A percentile compares a stretch with the other conserved stretches of the same genome.
Evolutionary conservation across 2,113 vertebrate genomes (phyloP).

Genomic region (Cyprinus carpio): DNA sequence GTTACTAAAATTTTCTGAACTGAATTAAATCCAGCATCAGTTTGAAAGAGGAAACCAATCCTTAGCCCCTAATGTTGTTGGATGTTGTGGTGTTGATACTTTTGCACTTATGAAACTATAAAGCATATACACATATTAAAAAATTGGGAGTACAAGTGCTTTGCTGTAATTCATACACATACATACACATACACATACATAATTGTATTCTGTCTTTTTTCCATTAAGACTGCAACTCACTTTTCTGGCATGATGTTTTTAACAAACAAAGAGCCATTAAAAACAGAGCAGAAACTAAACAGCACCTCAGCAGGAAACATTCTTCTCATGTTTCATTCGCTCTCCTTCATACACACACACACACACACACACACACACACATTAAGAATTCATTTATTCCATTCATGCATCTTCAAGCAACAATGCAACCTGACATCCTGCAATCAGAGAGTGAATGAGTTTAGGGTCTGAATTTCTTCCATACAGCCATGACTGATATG

Average conservation of each 20-base stretch:
- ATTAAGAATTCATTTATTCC: slow-evolving; percentile 38
- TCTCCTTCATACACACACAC: not conserved
- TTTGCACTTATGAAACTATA: not conserved
- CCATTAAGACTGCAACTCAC: slow-evolving; percentile 13
- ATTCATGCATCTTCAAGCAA: slow-evolving; percentile 41
- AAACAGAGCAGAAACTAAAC: slow-evolving; percentile 13
- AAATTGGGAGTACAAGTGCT: not conserved
- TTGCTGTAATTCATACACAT: not conserved
- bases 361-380: not conserved
- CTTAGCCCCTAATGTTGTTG: not conserved
- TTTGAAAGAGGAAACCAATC: not conserved
- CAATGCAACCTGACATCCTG: slow-evolving; percentile 41
- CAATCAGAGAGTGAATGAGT: slow-evolving; percentile 40
- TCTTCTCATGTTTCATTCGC: slow-evolving; percentile 20
- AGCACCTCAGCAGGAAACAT: slow-evolving; percentile 25
- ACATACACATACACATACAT: no score
- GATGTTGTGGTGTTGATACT: not conserved
- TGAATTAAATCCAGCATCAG: not conserved
- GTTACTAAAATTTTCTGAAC: not conserved
- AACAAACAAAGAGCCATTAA: slow-evolving; percentile 24
- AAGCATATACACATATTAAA: not conserved
- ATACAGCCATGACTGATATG: slow-evolving; percentile 37
- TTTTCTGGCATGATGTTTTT: slow-evolving; percentile 23
- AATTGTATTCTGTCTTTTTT: no score
- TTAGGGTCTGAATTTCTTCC: slow-evolving; percentile 40